Base-by-base conservation (phyloP, 2,888 invertebrate species). In the Cerceris rybyensis region DNA sequence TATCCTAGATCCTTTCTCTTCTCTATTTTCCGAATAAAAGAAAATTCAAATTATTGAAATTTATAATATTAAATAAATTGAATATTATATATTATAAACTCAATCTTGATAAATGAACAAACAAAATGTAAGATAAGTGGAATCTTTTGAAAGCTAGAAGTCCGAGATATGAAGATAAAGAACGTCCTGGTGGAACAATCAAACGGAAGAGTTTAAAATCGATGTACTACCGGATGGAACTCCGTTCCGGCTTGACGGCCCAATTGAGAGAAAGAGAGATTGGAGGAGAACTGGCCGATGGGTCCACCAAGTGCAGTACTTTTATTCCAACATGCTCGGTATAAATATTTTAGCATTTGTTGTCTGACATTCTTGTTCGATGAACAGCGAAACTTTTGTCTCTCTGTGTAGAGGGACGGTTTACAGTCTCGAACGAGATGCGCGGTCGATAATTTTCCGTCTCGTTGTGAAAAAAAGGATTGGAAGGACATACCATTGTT, bases 271-370 rank as follows among this genome's bases (percentile, higher is more conserved):
- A 52, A 17, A 63, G 54, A 68, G 42, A 60, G 46, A 64, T 49
- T 61, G 64, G 55, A 64, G 42, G 46, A 16, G 17, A 71, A 54
- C 58, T 39, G 57, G 8, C 69, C 61, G 46, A 76, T 63, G 41
- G 50, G 54, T 70, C 39, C 59, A 50, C 63, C 50, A 63, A 66
- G 65, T 49, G 17, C 52, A 49, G 49, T n/a, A 41, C 59, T 65
- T 79, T 76, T 70, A 74, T 75, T 70, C 70, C 66, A 49, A 52
- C 66, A 52, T 72, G 49, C 17, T 16, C 41, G 61, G 63, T 66
- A 76, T 82, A 85, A 86, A 82, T 86, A 84, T 82, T 86, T 78
- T 84, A 82, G 74, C 80, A 75, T 86, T 78, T 80, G 73, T 76
- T 75, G 78, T 71, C 76, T 70, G 82, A 86, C 82, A 72, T 70